A percentile compares a stretch with the other conserved stretches of the same genome.
Conservation (phyloP, 2,797 vertebrate genomes). For the Hydrophis major region DNA sequence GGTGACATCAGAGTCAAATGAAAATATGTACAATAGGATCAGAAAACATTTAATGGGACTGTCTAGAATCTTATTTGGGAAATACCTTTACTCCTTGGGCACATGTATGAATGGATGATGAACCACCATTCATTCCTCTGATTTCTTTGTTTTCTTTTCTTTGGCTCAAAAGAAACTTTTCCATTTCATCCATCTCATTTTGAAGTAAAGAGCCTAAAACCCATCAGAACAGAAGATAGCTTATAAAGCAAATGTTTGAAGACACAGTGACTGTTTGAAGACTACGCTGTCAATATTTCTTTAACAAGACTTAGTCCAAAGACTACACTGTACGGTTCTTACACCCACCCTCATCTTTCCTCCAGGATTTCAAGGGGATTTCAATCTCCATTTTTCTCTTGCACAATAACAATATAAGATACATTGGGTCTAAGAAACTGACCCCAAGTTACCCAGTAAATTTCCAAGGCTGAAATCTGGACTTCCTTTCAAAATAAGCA, state of each 20-base stretch:
- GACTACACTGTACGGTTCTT: not conserved
- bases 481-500: not conserved
- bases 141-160: slow-evolving; percentile 60
- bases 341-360: not conserved
- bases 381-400: not conserved
- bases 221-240: slow-evolving; percentile 28
- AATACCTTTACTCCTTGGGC: slow-evolving; percentile 72
- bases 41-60: not conserved
- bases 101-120: slow-evolving; percentile 61
- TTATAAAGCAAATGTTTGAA: not conserved
- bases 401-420: not conserved
- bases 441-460: not conserved
- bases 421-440: not conserved
- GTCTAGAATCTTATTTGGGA: not conserved
- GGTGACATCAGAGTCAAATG: not conserved
- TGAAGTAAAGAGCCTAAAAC: slow-evolving; percentile 64
- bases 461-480: not conserved
- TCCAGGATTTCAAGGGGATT: not conserved
- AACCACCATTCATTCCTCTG: slow-evolving; percentile 58
- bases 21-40: not conserved
- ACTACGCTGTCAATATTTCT: not conserved
- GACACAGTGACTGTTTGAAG: not conserved
- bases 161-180: slow-evolving; percentile 58
- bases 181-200: slow-evolving; percentile 65
- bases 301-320: not conserved